Evolutionary conservation across 2,888 invertebrate genomes (phyloP), one percentile per base, ranked within the genome.

Genomic region (Erebia epiphron): DNA sequence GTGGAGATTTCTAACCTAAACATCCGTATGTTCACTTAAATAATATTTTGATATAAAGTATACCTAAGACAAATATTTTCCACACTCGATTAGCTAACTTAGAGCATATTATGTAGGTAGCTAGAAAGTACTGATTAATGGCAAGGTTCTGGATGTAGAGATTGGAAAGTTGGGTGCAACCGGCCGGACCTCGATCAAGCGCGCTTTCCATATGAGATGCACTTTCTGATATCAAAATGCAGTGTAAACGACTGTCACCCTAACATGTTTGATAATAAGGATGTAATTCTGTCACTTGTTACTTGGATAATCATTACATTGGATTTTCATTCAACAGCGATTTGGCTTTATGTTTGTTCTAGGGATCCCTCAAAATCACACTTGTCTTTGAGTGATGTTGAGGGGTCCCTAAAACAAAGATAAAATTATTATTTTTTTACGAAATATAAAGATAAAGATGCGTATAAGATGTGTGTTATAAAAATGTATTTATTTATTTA

Each of bases 141-240:
- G 76, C 76, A 79, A 79, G 77, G 80, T 78, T 75, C 70, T 75
- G 75, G 74, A 68, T 76, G 79, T 76, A 78, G 79, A 83, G 85
- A 88, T 90, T 91, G 86, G 92, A 92, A 92, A 92, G 92, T 86
- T 86, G 77, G 86, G 85, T 87, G 88, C 88, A 87, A 83, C 83
- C 83, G 79, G 85, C 86, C 86, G 83, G 80, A 79, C 72, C 54
- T 52, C 61, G 65, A 43, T 66, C 67, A 57, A 66, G 76, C 80
- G 84, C 86, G 84, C 90, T 91, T 91, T 91, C 91, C 86, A 86
- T 78, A 74, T 79, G 76, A 83, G 86, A 87, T 88, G 89, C 87
- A 82, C 88, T 90, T 89, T 90, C 90, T 83, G 87, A 88, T 90
- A 90, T 84, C 84, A 79, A 72, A 75, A 67, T 68, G 64, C 58